A percentile compares a stretch with the other conserved stretches of the same genome.
phyloP scores from a whole-genome alignment of 2,888 invertebrate genomes.

The Strigamia maritima region DNA sequence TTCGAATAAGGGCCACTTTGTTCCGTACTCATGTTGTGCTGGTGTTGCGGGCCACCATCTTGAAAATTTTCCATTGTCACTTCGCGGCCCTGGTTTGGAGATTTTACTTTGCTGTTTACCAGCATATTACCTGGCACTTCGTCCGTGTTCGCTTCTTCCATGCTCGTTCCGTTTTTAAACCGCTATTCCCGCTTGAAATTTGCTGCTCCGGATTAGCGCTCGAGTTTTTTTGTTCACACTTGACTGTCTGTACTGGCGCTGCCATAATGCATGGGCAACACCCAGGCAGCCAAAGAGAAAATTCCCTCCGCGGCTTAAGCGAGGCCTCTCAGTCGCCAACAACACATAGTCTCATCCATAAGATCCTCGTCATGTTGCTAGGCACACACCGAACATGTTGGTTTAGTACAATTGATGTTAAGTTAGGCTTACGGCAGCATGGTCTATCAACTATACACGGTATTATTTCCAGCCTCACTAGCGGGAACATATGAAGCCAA shows the following conservation, averaged over 20 bases:
- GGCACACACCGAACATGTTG: slow-evolving; percentile 48
- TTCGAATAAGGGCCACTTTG: slow-evolving; percentile 45
- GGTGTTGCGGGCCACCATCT: slow-evolving; percentile 49
- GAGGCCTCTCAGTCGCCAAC: slow-evolving; percentile 40
- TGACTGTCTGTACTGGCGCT: slow-evolving; percentile 45
- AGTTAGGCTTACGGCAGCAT: slow-evolving; percentile 51
- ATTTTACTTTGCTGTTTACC: slow-evolving; percentile 47
- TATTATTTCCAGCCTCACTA: slow-evolving; percentile 52
- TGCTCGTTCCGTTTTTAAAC: slow-evolving; percentile 43
- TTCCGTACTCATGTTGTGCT: slow-evolving; percentile 48
- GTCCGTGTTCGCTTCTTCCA: slow-evolving; percentile 45
- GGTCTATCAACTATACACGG: slow-evolving; percentile 51
- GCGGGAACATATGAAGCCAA: slow-evolving; percentile 52
- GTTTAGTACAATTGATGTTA: slow-evolving; percentile 47
- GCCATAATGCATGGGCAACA: slow-evolving; percentile 47
- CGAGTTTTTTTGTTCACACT: slow-evolving; percentile 47
- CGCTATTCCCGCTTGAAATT: slow-evolving; percentile 45
- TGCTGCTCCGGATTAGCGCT: slow-evolving; percentile 43
- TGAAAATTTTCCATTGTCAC: slow-evolving; percentile 51
- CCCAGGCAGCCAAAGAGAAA: slow-evolving; percentile 44
- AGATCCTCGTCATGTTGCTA: slow-evolving; percentile 42
- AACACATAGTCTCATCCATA: slow-evolving; percentile 4
- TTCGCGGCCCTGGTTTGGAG: slow-evolving; percentile 46
- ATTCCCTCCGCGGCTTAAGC: slow-evolving; percentile 42
- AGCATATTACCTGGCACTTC: slow-evolving; percentile 43